Conservation (phyloP, 2,888 invertebrate genomes). For the Drosophila dives region DNA sequence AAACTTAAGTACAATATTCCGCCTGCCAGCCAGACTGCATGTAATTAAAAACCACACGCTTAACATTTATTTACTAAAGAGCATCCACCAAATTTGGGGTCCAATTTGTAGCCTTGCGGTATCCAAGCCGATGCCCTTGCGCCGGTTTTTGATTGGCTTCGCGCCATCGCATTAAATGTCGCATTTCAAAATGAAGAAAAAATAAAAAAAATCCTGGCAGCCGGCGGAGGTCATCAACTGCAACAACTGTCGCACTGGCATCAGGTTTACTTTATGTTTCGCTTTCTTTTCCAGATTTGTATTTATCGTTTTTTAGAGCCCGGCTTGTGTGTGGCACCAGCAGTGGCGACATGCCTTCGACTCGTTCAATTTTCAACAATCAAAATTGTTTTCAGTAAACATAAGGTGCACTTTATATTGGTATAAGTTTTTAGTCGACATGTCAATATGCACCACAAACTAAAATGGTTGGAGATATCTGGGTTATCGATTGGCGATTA, state of each 20-base stretch:
- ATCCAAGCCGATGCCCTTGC: conserved; percentile 60
- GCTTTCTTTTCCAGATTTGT: conserved; percentile 45
- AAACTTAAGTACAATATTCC: conserved; percentile 32
- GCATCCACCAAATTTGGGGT: conserved; percentile 44
- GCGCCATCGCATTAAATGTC: conserved; percentile 63
- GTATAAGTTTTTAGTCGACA: neutral
- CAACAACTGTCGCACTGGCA: conserved; percentile 59
- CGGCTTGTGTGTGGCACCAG: conserved; percentile 62
- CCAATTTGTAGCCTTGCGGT: conserved; percentile 34
- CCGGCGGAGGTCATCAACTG: conserved; percentile 57
- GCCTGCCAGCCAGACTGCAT: conserved; percentile 30
- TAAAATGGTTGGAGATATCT: too few relatives aligned
- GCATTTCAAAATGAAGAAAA: conserved; percentile 25
- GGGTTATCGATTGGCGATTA: too few relatives aligned
- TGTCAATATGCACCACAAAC: neutral
- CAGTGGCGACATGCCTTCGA: conserved; percentile 44
- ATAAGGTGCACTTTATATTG: conserved; percentile 39
- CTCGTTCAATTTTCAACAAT: conserved; percentile 49
- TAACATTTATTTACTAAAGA: conserved; percentile 63
- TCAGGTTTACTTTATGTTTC: conserved; percentile 51
- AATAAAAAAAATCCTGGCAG: conserved; percentile 48
- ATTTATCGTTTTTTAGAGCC: conserved; percentile 4
- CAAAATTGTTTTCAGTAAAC: conserved; percentile 37
- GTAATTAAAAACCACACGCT: conserved; percentile 77
- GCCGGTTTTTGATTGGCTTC: conserved; percentile 83